phyloP scores from a whole-genome alignment of 64 coral and sea anemone species.

The Montipora sp. region DNA sequence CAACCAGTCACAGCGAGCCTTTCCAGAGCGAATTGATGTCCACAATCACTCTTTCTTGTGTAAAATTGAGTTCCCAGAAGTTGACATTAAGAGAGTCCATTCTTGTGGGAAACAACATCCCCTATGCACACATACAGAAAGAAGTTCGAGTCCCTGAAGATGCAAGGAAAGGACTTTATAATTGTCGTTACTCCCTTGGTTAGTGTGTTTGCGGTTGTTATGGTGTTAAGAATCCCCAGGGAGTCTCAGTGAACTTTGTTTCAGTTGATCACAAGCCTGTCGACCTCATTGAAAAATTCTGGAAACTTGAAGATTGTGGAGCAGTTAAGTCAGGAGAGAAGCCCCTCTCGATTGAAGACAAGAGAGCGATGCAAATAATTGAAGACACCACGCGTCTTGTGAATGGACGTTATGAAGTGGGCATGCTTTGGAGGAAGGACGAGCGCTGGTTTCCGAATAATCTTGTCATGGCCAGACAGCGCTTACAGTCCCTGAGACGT shows the following conservation, averaged over 20 bases:
- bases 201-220: conserved; percentile 18
- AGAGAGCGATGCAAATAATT: conserved; percentile 56
- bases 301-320: conserved; percentile 34
- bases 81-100: conserved; percentile 63
- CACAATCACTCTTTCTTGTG: background rate
- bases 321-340: background rate
- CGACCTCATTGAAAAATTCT: conserved; percentile 33
- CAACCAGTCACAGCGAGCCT: conserved; percentile 18
- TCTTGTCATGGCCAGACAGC: conserved; percentile 10
- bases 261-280: conserved; percentile 22
- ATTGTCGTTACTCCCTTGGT: conserved; percentile 47
- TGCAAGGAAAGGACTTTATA: conserved; percentile 50
- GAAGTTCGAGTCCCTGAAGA: conserved; percentile 56
- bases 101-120: conserved; percentile 64
- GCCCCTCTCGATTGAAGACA: conserved; percentile 49
- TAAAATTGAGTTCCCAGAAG: conserved; percentile 55
- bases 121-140: conserved; percentile 54
- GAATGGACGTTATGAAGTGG: conserved; percentile 67
- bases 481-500: conserved; percentile 29
- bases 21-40: conserved; percentile 50
- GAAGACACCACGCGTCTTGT: conserved; percentile 48
- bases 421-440: conserved; percentile 51
- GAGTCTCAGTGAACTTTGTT: conserved; percentile 19
- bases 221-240: background rate
- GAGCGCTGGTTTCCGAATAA: conserved; percentile 49